Evolutionary conservation across 35 echinoderm and acorn worm species (phyloP), one percentile per base, ranked within the genome.

Genomic region (Ophioderma brevispina): DNA sequence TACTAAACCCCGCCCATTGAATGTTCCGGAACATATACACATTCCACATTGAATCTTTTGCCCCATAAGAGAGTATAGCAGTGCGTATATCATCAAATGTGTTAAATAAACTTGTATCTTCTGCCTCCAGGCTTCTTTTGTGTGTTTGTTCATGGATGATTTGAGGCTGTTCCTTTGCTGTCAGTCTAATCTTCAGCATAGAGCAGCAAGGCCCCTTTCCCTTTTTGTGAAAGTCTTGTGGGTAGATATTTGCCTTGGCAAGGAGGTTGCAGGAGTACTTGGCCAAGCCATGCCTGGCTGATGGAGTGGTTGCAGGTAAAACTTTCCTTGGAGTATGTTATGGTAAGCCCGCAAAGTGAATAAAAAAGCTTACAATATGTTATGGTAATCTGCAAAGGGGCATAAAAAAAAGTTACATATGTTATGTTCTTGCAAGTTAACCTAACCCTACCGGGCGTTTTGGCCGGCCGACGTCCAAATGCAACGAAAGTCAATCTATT

Each of bases 21-120:
- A n/a, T n/a, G n/a, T n/a, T n/a, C n/a, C n/a, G n/a, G n/a, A n/a
- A n/a, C n/a, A n/a, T n/a, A 46, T 17, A 46, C 4, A 46, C 41
- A 8, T 46, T 46, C 41, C 41, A 46, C 41, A 78, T 18, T 86
- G 25, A 46, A 41, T 25, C 96, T 86, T 90, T 94, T 39, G 85
- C 85, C 86, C 96, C 96, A 95, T 98, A 98, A 10, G 90, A 95
- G 37, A 98, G 80, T 1, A 98, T 81, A 81, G 96, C 96, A 93
- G 84, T 98, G 80, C 96, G 82, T 79, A 98, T 76, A 84, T 98
- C 96, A 80, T 90, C 86, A 19, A 95, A 92, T 55, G 93, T 95
- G 36, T 90, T 98, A 35, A 98, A 91, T 35, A 82, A 91, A 32
- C 59, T 91, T 1, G 80, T 84, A 59, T 98, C 96, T 50, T 98